Percentiles rank a stretch among this genome's conserved stretches.
These are phyloP conservation scores for Choloepus didactylus DNA, from an alignment of 2,797 vertebrate genomes.

Conservation along the genomic window DNA sequence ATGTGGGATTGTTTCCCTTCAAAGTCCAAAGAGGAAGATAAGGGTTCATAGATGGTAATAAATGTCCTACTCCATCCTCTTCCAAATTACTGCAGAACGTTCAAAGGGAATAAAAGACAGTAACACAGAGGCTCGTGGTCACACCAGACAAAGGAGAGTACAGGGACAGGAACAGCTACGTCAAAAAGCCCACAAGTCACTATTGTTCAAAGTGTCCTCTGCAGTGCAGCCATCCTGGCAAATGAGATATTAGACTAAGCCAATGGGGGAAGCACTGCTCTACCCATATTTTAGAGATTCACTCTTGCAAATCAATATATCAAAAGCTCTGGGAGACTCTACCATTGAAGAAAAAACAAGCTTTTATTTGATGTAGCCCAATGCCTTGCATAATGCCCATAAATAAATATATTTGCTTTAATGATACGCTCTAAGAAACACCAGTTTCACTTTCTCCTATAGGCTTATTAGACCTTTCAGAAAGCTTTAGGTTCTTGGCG, in stretches of 20 bases:
- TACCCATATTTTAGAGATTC: neutral
- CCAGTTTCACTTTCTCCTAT: neutral
- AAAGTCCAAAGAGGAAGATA: neutral
- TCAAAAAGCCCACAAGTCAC: neutral
- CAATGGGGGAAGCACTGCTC: fast-evolving
- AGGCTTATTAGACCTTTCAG: neutral
- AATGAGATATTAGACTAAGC: neutral
- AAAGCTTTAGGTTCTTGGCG: neutral
- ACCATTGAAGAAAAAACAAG: neutral
- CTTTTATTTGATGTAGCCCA: neutral
- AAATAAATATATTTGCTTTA: neutral
- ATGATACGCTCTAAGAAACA: neutral
- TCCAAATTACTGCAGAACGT: neutral
- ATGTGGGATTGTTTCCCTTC: neutral
- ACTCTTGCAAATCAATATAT: neutral
- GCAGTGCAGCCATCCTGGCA: neutral
- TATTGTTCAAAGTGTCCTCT: neutral
- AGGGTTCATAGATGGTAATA: neutral
- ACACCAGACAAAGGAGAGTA: neutral
- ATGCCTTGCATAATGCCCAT: neutral
- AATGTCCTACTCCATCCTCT: neutral
- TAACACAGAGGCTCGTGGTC: neutral
- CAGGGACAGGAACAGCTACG: neutral
- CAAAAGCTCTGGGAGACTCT: neutral
- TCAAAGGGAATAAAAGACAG: neutral